Evolutionary conservation across 2,888 invertebrate species (phyloP), one percentile per base, ranked within the genome.

Genomic region (Cephonodes hylas): DNA sequence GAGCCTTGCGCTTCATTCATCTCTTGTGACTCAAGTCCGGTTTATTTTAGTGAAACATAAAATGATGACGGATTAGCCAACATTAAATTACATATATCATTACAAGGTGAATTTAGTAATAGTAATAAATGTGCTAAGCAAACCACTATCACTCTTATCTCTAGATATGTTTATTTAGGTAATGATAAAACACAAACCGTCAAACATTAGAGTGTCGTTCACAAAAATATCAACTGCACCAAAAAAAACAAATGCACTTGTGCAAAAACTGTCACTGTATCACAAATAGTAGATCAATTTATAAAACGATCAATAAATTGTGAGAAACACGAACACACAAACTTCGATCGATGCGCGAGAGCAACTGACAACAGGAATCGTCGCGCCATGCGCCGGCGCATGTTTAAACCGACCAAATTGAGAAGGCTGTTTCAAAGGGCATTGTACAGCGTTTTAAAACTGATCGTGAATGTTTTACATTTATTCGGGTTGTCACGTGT

Each of bases 141-240:
- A 86, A 85, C 83, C 88, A 88, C 88, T 86, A 88, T 87, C 85
- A 84, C 81, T 79, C 73, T 83, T 86, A 87, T 88, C 85, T 79
- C 63, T 65, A 66, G 71, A 73, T 75, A 75, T 74, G 77, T 75
- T 77, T 77, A 74, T 64, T 72, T 73, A 69, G 72, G 76, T 76
- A 76, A 66, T 65, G 57, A 69, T 67, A 73, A 66, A 74, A 79
- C 71, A 79, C 77, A 64, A 67, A 83, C 83, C 84, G 73, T 58
- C 63, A 53, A 65, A 61, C 63, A 56, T 63, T 56, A 63, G 57
- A 38, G 62, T 23, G 38, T 64, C 56, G 63, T 64, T 69, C 71
- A 79, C 71, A 72, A 70, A 63, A 72, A 68, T 68, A 74, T 68
- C 59, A 77, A 69, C 67, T 67, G 58, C 79, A 80, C 79, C 67